Evolutionary conservation across 2,888 invertebrate genomes (phyloP), one percentile per base, ranked within the genome.

Genomic region (Tinea pellionella): DNA sequence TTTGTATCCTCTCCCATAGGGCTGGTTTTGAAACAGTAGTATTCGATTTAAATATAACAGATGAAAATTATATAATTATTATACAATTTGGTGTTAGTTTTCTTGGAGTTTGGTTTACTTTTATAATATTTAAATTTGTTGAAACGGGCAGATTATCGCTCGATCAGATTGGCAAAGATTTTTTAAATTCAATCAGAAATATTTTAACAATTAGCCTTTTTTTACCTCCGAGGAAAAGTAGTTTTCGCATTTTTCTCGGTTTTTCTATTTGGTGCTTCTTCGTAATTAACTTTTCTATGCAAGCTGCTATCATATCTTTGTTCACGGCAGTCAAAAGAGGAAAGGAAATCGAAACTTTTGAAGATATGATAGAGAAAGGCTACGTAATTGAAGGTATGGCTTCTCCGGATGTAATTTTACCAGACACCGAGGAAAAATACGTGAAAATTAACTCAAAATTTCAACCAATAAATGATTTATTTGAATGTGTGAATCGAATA

Each of bases 231-330:
- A 75, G 67, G 58, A 69, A 68, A 13, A 59, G 63, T 15, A 72
- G 73, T 0, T 80, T 87, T 63, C 75, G 83, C 8, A 70, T 86
- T 61, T 82, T 79, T 63, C 65, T 85, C n/a, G 62, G 67, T 0
- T 65, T 79, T 15, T 70, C 77, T 1, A 70, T 85, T 29, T 88
- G 86, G 85, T 69, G 83, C 41, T 83, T 78, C 62, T 88, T 86
- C 62, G 60, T 83, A 4, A 64, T 88, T 6, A 88, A 80, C 64
- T 88, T 86, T 65, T 70, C 72, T 2, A 77, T 73, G 1, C 88
- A 88, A 63, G 88, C 86, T 0, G 77, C 73, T 9, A 82, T 88
- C 13, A 75, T 78, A 63, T 87, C 88, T 0, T 75, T 86, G 47
- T 80, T 87, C 60, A 80, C 83, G 9, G 80, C 80, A 1, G 71